A percentile compares a stretch with the other conserved stretches of the same genome.
Conservation (phyloP, 2,888 invertebrate species). For the Pseudococcus jackbeardsleyi region DNA sequence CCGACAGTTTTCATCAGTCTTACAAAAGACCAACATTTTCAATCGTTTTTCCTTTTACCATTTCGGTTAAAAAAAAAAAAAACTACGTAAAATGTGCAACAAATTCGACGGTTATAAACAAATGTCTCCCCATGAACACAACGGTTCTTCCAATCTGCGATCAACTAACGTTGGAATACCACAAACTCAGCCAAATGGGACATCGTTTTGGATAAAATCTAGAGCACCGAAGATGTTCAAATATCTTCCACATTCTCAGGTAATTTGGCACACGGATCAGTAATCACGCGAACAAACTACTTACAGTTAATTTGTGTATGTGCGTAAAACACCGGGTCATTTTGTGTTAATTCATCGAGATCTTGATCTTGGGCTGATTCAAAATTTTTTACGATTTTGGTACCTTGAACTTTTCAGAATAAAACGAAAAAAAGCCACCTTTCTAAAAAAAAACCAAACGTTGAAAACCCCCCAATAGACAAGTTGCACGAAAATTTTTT, state of each 20-base stretch:
- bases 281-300: neutral
- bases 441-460: no score
- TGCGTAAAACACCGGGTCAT: neutral
- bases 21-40: neutral
- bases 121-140: neutral
- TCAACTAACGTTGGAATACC: neutral
- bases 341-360: neutral
- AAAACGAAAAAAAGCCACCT: no score
- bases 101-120: conserved; percentile 20
- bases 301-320: neutral
- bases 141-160: neutral
- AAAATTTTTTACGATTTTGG: neutral
- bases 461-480: no score
- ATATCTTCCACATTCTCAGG: neutral
- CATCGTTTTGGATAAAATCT: neutral
- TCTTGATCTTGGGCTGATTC: neutral
- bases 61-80: neutral
- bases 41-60: neutral
- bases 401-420: no score
- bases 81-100: conserved; percentile 27
- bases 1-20: neutral
- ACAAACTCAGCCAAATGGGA: neutral
- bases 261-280: neutral
- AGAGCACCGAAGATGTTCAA: neutral
- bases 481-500: no score